These are phyloP conservation scores for Microplitis demolitor DNA, from an alignment of 1,140 invertebrate genomes.

Conservation along the genomic window DNA sequence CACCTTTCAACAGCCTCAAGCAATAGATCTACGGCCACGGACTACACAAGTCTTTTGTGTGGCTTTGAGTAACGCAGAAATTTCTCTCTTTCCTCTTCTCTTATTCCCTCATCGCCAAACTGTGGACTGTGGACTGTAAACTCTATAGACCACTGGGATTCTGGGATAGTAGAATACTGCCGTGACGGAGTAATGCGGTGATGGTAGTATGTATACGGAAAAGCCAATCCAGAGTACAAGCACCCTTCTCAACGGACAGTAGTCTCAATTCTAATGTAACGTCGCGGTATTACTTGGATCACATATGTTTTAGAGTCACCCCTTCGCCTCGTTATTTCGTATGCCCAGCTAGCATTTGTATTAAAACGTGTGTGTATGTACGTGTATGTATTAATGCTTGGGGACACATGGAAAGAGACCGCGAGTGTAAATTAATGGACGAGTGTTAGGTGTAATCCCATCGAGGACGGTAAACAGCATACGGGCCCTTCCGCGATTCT, in stretches of 20 bases:
- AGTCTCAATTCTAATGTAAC: slow-evolving; percentile 10
- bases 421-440: slow-evolving; percentile 41
- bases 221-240: not conserved
- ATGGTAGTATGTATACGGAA: not conserved
- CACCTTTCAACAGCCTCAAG: slow-evolving; percentile 14
- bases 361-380: not conserved
- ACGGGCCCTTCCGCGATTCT: slow-evolving; percentile 54
- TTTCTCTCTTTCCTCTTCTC: not conserved
- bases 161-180: no score
- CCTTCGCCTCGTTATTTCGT: slow-evolving; percentile 12
- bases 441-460: slow-evolving; percentile 38
- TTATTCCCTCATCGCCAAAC: not conserved
- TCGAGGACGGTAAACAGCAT: slow-evolving; percentile 49
- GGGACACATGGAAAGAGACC: slow-evolving; percentile 14
- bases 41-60: slow-evolving; percentile 2
- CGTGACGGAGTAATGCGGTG: no score
- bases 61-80: not conserved
- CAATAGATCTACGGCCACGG: slow-evolving; percentile 3
- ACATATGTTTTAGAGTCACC: slow-evolving; percentile 26
- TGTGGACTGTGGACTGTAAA: no score
- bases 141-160: no score
- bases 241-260: not conserved
- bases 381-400: not conserved
- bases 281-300: slow-evolving; percentile 25
- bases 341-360: not conserved